Base-by-base conservation (phyloP, 2,888 invertebrate species). In the Leucophenga montana region DNA sequence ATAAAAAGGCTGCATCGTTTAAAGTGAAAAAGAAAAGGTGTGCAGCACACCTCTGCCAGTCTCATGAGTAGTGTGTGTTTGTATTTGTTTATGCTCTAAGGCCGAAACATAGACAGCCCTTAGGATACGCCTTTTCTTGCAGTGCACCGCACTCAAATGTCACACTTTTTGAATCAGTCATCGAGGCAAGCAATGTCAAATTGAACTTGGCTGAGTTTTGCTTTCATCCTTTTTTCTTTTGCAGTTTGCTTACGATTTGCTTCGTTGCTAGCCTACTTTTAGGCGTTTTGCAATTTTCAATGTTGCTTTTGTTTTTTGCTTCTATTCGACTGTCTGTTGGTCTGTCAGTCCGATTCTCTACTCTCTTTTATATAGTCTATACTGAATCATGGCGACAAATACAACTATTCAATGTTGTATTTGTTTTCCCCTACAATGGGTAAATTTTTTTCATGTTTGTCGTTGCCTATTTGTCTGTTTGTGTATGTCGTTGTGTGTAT, bases 401-500 rank as follows among this genome's bases (percentile, higher is more conserved):
- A 18, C 50, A 11, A n/a, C 6, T 50, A 6, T 16, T n/a, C 50
- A 50, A 50, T 18, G 16, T 50, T 18, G 46, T 46, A 14, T 13
- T 46, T n/a, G 8, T 46, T 16, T n/a, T 50, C 50, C 16, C 13
- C 50, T 16, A 62, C 62, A 46, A 22, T 62, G 20, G 14, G 61
- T 22, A 5, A 39, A 46, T 3, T 46, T 33, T 46, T 20, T 46
- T 62, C 46, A 1, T n/a, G 6, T 18, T 46, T 62, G 61, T 39
- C 1, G 44, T 18, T 33, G 31, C 16, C 22, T 61, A 1, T 31
- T 33, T 61, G 31, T 53, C n/a, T 53, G 50, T 16, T 44, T 46
- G 53, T 78, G 73, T 77, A 77, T n/a, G n/a, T n/a, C n/a, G n/a
- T n/a, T 61, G 31, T 53, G 14, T 53, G 50, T 16, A 56, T 46